Conservation (phyloP, 1,140 invertebrate species). For the Drosophila ironensis region DNA sequence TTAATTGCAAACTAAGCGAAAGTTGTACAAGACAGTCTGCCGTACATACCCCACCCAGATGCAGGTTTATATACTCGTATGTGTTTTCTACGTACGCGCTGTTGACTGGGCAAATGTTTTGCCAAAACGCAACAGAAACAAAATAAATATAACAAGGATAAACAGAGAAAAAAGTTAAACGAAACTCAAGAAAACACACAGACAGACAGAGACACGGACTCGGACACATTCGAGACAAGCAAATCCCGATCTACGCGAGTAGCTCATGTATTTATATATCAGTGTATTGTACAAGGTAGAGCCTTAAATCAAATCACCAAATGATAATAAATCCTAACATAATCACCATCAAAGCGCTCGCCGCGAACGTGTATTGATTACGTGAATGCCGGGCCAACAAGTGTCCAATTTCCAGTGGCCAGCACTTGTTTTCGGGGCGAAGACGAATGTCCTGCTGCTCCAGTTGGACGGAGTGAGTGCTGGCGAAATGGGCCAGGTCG, state of each 20-base stretch:
- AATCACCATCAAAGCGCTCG: constrained; percentile 9
- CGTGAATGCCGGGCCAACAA: constrained; percentile 21
- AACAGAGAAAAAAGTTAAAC: not conserved
- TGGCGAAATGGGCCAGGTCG: constrained; percentile 32
- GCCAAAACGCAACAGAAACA: constrained; percentile 2
- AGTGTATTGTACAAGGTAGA: constrained; percentile 46
- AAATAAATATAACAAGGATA: not conserved
- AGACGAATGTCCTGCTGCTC: not conserved
- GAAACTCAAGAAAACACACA: constrained; percentile 4
- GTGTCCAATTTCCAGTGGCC: constrained; percentile 14
- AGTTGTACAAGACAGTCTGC: constrained; percentile 30
- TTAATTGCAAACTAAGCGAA: constrained; percentile 42
- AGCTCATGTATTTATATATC: constrained; percentile 36
- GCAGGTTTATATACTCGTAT: not conserved
- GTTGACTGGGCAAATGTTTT: constrained; percentile 5
- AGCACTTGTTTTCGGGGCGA: constrained; percentile 11
- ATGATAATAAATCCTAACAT: constrained; percentile 43
- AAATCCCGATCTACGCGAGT: constrained; percentile 25
- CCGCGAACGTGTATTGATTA: not conserved
- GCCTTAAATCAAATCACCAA: constrained; percentile 48
- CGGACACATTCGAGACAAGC: not conserved
- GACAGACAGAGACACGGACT: constrained; percentile 2
- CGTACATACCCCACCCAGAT: constrained; percentile 13
- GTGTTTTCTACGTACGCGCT: constrained; percentile 6
- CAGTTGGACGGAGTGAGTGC: constrained; percentile 5